Base-by-base conservation (phyloP, 2,797 vertebrate species). In the Salarias fasciatus region DNA sequence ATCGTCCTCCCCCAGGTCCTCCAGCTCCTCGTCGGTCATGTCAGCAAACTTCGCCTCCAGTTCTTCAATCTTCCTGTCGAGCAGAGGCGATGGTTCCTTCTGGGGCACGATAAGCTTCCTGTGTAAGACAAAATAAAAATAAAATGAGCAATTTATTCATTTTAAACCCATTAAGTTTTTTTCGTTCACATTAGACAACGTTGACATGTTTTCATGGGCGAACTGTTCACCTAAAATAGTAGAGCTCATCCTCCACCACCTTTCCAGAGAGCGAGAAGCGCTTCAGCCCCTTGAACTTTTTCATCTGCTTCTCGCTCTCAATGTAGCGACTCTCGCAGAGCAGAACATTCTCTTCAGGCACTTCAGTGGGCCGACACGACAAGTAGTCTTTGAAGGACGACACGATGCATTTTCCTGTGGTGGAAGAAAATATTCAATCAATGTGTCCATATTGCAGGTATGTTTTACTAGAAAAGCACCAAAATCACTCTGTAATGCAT, bases 241-340 rank as follows among this genome's bases (percentile, higher is more conserved):
- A 99, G 82, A 95, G 94, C 89, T 99, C 98, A 72, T 99, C 98
- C 83, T 99, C 98, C 79, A 99, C 94, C 72, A 99, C 96, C 92
- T 99, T 99, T 2, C 93, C 96, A 72, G 97, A 98, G 14, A 97
- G 94, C 5, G 97, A 99, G 86, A 99, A 99, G 67, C 97, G 94
- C 87, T 99, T 99, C 18, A 99, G 89, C 15, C 96, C 97, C 80
- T 99, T 99, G 70, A 97, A 99, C 73, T 97, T 97, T 90, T 99
- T 99, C 96, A 99, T 99, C 53, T 97, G 96, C 76, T 96, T 98
- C 89, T 99, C 97, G 0, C 93, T 97, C 79, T 99, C 96, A 1
- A 97, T 97, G 88, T 99, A 99, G 78, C 97, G 97, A 75, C 98
- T 99, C 91, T 99, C 97, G 33, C 95, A 99, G 42, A 99, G 92